Base-by-base conservation (phyloP, 2,113 vertebrate genomes). In the Poecile atricapillus region DNA sequence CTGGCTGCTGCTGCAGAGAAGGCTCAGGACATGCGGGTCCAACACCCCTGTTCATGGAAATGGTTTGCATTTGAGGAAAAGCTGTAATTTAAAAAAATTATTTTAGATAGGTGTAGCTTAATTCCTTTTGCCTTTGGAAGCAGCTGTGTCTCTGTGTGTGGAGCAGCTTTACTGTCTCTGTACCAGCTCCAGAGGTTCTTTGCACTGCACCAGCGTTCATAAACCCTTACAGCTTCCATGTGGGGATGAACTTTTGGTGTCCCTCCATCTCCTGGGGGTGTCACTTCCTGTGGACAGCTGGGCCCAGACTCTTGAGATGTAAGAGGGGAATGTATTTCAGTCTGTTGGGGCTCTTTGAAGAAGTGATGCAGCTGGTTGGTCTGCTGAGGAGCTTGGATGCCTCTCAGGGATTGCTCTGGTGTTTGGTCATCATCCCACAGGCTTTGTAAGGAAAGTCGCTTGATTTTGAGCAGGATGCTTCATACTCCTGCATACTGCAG, bases 141-240 rank as follows among this genome's bases (percentile, higher is more conserved):
- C 37, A 84, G 27, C 60, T 75, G 55, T 81, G 60, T 37, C 35
- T 44, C 1, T 41, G 30, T 53, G 50, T 58, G 28, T 55, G 33
- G 52, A 55, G 16, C 69, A 63, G 37, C 44, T 65, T 85, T 37
- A 21, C 43, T 33, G 3, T 84, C n/a, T n/a, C 49, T 31, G 27
- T 22, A 3, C 31, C 1, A 1, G 33, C 47, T 86, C 59, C 49
- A 63, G 79, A 49, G 37, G 23, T 19, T 37, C 39, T 46, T 64
- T 30, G 9, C 2, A 7, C 46, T 87, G 77, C 37, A n/a, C 18
- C 55, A 35, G 44, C 0, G 0, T 55, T n/a, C 30, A 11, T 15
- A 23, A 85, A 79, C 27, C 10, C 37, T 35, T 33, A 16, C 11
- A 88, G 50, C 76, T 73, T 37, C 69, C 47, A 43, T 0, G 5